phyloP scores from a whole-genome alignment of 1,140 invertebrate species.

The Apis dorsata region DNA sequence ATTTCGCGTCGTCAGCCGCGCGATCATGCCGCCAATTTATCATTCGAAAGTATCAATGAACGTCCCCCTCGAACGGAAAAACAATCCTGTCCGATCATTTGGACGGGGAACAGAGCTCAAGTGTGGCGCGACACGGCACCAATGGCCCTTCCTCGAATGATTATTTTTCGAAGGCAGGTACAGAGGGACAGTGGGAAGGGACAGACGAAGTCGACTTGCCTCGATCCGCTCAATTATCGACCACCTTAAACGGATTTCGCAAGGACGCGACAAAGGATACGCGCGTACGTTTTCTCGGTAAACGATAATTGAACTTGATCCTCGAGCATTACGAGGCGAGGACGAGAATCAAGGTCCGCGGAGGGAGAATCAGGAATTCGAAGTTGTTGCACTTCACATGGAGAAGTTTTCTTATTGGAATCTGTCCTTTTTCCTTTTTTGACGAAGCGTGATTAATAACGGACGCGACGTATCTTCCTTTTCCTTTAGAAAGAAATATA shows the following conservation, averaged over 20 bases:
- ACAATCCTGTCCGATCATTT: not conserved
- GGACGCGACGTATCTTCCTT: no score
- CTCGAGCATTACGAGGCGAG: not conserved
- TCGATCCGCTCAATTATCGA: constrained; percentile 36
- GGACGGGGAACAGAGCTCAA: no score
- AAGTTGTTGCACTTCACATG: no score
- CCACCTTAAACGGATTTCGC: constrained; percentile 20
- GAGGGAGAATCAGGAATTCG: no score
- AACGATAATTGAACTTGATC: constrained; percentile 32
- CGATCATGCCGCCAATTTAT: constrained; percentile 3
- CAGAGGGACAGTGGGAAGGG: no score
- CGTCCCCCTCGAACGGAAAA: not conserved
- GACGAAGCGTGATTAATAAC: no score
- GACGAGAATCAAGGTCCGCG: not conserved
- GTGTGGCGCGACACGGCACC: not conserved
- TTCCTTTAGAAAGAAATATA: no score
- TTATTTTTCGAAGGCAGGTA: not conserved
- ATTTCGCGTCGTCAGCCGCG: constrained; percentile 15
- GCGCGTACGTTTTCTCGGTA: constrained; percentile 12
- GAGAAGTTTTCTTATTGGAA: no score
- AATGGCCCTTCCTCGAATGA: not conserved
- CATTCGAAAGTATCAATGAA: constrained; percentile 10
- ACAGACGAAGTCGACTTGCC: not conserved
- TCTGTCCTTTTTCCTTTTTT: no score
- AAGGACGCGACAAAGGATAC: constrained; percentile 14